These are phyloP conservation scores for Macrosiphum euphorbiae DNA, from an alignment of 2,888 invertebrate genomes.

Conservation along the genomic window DNA sequence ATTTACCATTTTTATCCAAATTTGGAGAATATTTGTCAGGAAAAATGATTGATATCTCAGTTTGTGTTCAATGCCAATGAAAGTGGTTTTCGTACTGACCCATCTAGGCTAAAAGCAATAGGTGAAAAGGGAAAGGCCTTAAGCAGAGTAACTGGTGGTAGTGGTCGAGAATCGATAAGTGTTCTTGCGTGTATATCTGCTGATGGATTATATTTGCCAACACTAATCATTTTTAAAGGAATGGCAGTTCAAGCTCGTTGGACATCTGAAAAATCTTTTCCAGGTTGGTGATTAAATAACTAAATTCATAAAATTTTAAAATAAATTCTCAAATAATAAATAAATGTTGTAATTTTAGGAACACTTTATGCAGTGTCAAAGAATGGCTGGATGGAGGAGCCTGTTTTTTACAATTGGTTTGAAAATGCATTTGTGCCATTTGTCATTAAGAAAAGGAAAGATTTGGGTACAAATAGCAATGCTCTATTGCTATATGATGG, in stretches of 20 bases:
- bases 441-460: background rate
- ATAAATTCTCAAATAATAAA: background rate
- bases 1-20: conserved; percentile 68
- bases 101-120: conserved; percentile 67
- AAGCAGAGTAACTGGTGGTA: conserved; percentile 67
- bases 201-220: conserved; percentile 67
- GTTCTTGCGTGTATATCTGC: conserved; percentile 68
- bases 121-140: conserved; percentile 68
- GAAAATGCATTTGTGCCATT: background rate
- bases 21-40: conserved; percentile 65
- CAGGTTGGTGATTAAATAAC: conserved; percentile 65
- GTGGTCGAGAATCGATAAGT: conserved; percentile 68
- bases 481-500: conserved; percentile 4
- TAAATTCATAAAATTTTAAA: background rate
- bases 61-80: conserved; percentile 68
- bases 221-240: conserved; percentile 68
- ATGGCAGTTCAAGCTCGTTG: conserved; percentile 67
- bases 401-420: conserved; percentile 4
- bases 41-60: background rate
- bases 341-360: background rate
- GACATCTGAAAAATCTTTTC: conserved; percentile 66
- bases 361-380: conserved; percentile 21
- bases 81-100: conserved; percentile 67
- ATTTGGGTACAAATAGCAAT: conserved; percentile 6
- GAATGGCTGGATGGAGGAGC: conserved; percentile 68